These are phyloP conservation scores for Drosophila greeni DNA, from an alignment of 2,888 invertebrate genomes.

Conservation along the genomic window DNA sequence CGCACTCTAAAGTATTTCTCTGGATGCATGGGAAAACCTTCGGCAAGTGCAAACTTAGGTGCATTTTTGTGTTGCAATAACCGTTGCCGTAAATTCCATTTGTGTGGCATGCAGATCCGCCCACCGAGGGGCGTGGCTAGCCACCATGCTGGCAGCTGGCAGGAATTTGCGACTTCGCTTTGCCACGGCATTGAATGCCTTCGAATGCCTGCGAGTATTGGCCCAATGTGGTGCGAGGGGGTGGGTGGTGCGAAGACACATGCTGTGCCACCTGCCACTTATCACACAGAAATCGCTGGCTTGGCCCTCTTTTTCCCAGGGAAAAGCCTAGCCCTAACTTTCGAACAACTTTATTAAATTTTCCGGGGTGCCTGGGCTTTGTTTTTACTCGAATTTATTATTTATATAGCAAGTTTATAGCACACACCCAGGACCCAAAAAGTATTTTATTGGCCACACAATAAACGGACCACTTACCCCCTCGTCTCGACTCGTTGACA, in stretches of 20 bases:
- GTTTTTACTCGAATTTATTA: slow-evolving; percentile 23
- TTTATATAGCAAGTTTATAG: slow-evolving; percentile 32
- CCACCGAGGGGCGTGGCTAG: slow-evolving; percentile 26
- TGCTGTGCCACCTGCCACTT: slow-evolving; percentile 32
- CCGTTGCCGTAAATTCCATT: slow-evolving; percentile 50
- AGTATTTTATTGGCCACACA: slow-evolving; percentile 35
- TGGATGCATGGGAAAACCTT: not conserved
- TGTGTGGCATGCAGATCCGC: slow-evolving; percentile 31
- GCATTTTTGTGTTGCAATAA: slow-evolving; percentile 47
- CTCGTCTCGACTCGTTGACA: slow-evolving; percentile 47
- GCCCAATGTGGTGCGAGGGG: slow-evolving; percentile 6
- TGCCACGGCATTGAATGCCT: slow-evolving; percentile 11
- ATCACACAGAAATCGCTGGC: slow-evolving; percentile 14
- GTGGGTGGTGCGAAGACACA: slow-evolving; percentile 6
- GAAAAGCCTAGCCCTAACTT: slow-evolving; percentile 3
- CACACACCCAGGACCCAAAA: slow-evolving; percentile 14
- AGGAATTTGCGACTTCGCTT: slow-evolving; percentile 38
- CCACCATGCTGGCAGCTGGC: slow-evolving; percentile 37
- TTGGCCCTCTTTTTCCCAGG: not conserved
- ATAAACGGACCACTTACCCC: slow-evolving; percentile 16
- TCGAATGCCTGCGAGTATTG: slow-evolving; percentile 53
- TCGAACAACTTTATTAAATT: slow-evolving; percentile 29
- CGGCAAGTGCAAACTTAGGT: slow-evolving; percentile 15
- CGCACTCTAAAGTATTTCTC: not conserved
- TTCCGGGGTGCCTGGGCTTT: slow-evolving; percentile 9